Percentiles rank a stretch among this genome's conserved stretches.
These are phyloP conservation scores for Caloenas nicobarica DNA, from an alignment of 2,113 vertebrate species.

Conservation along the genomic window DNA sequence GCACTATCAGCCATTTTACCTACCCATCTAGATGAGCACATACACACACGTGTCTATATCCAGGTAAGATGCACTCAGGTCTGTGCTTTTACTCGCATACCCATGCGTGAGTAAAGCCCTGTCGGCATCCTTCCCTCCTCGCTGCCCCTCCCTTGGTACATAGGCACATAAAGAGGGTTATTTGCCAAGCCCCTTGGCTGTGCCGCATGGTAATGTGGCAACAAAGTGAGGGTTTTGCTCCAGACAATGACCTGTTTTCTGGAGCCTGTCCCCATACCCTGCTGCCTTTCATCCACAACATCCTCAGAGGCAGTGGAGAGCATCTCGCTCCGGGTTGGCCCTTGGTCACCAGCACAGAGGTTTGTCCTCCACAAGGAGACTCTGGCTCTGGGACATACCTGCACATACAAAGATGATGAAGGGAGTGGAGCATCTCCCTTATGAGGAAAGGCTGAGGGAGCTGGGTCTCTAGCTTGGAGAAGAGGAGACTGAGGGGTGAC, in stretches of 20 bases:
- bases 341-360: neutral
- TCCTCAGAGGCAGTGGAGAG: no score
- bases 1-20: neutral
- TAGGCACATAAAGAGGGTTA: neutral
- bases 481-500: no score
- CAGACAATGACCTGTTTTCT: neutral
- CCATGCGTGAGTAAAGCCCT: accelerated
- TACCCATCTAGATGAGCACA: neutral
- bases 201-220: neutral
- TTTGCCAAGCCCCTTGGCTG: neutral
- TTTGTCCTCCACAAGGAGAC: neutral
- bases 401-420: no score
- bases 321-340: no score
- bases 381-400: neutral
- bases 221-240: neutral
- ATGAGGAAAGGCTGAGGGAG: no score
- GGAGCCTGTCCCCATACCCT: neutral
- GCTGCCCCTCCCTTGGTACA: accelerated
- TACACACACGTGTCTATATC: neutral
- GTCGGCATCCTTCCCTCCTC: neutral
- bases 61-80: neutral
- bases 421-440: no score
- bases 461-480: no score
- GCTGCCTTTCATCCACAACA: neutral
- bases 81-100: accelerated